Base-by-base conservation (phyloP, 2,113 vertebrate genomes). In the Chaetops frenatus region DNA sequence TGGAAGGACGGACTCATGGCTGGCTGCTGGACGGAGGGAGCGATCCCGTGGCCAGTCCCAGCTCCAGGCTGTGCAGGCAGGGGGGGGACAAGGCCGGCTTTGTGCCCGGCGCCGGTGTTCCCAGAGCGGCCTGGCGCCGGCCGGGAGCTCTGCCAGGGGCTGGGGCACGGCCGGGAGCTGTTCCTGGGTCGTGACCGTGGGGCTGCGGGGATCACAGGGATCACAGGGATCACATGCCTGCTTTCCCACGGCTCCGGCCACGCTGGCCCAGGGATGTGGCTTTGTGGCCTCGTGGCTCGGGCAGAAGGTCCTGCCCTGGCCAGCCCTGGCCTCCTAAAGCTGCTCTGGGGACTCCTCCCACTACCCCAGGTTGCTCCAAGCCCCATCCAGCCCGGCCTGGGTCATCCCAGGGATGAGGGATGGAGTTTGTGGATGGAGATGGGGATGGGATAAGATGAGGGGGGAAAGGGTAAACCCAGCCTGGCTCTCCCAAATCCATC, bases 201-300 rank as follows among this genome's bases (percentile, higher is more conserved):
- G 18, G 3, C 1, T 10, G 84, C 72, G 1, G 74, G n/a, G 51
- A 48, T 81, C 78, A 67, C 78, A 28, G 78, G 51, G 42, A 81
- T 6, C 35, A 0, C 65, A 70, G 90, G 1, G 13, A 58, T 95
- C 96, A 95, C 93, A 92, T 88, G 91, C 45, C 86, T 83, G 62
- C 71, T 91, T 95, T 96, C 83, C 96, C 93, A 96, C 3, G 86
- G 86, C 88, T 35, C 15, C 0, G 5, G 83, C 89, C n/a, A 22
- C 31, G 24, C 72, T 0, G 53, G 42, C 21, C 33, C 42, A 3
- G 78, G 65, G 73, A 66, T 44, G 81, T 7, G 60, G 56, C 0
- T 7, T 6, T 1, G 6, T 14, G 57, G 44, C 87, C 35, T 38
- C 11, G 3, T 3, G 81, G 84, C 65, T 73, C 27, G 2, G 54